Conservation (phyloP, 2,113 vertebrate genomes). For the Pelvicachromis taeniatus region DNA sequence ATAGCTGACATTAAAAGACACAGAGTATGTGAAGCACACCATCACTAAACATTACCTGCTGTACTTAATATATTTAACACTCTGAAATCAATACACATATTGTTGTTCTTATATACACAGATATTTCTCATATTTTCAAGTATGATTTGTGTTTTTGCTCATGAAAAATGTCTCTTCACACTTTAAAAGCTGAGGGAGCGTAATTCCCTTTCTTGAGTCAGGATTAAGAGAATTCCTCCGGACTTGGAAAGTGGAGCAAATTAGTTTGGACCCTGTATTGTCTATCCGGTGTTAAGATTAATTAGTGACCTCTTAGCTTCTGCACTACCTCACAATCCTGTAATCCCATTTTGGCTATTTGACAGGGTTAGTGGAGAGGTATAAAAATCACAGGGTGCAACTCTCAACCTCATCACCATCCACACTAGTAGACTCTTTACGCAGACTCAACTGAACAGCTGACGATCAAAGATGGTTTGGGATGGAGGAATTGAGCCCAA, state of each 20-base stretch:
- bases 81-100: background rate
- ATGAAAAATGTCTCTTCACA: background rate
- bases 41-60: background rate
- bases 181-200: background rate
- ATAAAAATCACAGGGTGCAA: constrained; percentile 17
- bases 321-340: background rate
- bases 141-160: background rate
- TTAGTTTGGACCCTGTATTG: background rate
- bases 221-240: background rate
- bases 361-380: background rate
- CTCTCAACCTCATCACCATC: background rate
- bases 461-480: constrained; percentile 45
- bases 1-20: background rate
- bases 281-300: background rate
- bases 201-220: background rate
- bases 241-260: background rate
- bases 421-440: background rate
- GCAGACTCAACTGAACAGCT: constrained; percentile 4
- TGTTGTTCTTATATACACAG: background rate
- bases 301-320: background rate
- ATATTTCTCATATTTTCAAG: background rate
- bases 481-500: constrained; percentile 40
- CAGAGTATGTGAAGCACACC: background rate
- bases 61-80: background rate
- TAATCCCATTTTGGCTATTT: constrained; percentile 27